Percentiles rank a stretch among this genome's conserved stretches.
Conservation (phyloP, 2,113 vertebrate species). For the Drymodes brunneopygia region DNA sequence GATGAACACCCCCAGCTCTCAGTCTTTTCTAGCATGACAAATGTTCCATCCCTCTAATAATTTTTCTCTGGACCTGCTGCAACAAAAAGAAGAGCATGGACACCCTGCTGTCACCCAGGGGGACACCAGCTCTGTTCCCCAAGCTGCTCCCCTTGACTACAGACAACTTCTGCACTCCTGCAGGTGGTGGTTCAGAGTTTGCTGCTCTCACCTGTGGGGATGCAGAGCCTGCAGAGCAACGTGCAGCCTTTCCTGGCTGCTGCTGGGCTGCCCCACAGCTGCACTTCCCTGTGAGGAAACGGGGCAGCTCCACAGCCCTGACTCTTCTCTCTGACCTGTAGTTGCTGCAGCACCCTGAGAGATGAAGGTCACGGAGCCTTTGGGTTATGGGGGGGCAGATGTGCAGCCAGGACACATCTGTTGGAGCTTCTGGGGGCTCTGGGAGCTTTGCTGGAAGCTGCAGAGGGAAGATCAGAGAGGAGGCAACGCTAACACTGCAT, state of each 20-base stretch:
- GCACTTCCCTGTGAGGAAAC: fast-evolving
- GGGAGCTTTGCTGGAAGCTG: background rate
- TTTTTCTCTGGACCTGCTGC: background rate
- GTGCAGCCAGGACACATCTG: background rate
- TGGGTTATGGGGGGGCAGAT: background rate
- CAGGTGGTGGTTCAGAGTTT: background rate
- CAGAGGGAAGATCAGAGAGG: background rate
- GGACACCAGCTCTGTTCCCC: background rate
- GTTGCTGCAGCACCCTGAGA: fast-evolving
- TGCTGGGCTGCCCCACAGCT: background rate
- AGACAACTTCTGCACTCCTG: background rate
- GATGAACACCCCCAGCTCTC: background rate
- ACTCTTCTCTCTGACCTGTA: background rate
- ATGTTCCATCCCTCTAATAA: background rate
- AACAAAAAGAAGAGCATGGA: background rate
- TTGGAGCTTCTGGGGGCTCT: background rate
- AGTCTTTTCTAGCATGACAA: background rate
- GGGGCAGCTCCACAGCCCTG: background rate
- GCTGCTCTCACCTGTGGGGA: background rate
- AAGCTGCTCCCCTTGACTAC: background rate
- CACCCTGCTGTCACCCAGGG: background rate
- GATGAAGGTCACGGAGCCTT: background rate
- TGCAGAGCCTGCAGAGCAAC: background rate
- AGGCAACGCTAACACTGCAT: background rate
- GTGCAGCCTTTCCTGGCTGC: background rate